phyloP scores from a whole-genome alignment of 2,113 vertebrate species.

The Synodontis membranacea region DNA sequence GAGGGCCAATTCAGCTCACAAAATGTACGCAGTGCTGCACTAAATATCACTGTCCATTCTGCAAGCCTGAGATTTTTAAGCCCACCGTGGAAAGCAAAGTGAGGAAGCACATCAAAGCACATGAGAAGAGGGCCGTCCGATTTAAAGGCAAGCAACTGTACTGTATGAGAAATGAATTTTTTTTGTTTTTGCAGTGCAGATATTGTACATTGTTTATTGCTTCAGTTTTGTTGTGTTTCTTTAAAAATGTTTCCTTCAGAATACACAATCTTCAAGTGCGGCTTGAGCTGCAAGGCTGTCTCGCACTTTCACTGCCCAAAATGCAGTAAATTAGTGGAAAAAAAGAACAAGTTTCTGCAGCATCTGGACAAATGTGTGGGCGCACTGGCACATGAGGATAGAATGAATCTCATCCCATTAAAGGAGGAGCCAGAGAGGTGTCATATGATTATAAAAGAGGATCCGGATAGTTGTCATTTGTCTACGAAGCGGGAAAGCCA shows the following conservation, averaged over 20 bases:
- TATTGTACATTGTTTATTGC: background rate
- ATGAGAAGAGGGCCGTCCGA: background rate
- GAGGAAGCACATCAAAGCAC: background rate
- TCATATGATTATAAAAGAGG: background rate
- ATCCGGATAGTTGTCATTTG: background rate
- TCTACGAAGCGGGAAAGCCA: background rate
- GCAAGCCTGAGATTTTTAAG: conserved; percentile 4
- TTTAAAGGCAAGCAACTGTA: background rate
- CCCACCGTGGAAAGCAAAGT: conserved; percentile 3
- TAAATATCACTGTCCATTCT: conserved; percentile 12
- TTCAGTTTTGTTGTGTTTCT: background rate
- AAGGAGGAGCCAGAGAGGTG: background rate
- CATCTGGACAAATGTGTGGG: conserved; percentile 7
- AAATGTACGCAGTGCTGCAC: background rate
- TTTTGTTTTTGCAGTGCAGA: background rate
- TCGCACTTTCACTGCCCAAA: conserved; percentile 3
- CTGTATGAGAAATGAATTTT: background rate
- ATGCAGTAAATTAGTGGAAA: background rate
- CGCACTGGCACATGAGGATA: background rate
- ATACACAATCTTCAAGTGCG: conserved; percentile 3
- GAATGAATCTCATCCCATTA: background rate
- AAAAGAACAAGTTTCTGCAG: background rate
- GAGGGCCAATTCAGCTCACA: background rate
- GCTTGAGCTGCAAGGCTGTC: background rate
- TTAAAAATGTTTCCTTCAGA: conserved; percentile 4